Base-by-base conservation (phyloP, 2,888 invertebrate genomes). In the Leptogaster cylindrica region DNA sequence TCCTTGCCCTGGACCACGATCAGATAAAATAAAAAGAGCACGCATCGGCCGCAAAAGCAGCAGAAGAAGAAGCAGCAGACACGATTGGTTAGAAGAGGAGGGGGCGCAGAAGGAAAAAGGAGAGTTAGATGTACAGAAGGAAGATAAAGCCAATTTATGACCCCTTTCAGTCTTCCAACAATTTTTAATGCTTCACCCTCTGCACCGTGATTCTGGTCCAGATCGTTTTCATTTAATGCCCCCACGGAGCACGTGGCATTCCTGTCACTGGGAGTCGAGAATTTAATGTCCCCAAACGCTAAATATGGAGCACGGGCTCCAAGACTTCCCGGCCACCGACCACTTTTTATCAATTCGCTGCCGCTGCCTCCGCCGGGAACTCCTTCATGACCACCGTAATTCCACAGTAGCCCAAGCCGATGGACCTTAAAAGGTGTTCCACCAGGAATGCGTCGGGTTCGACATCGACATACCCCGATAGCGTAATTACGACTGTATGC, bases 71-170 rank as follows among this genome's bases (percentile, higher is more conserved):
- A 16, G 51, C 27, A 25, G 14, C 51, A 28, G 51, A 16, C 51
- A 51, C 51, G 25, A n/a, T 28, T 51, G 28, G 27, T 16, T n/a
- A n/a, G n/a, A 16, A n/a, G 25, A 25, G 25, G n/a, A 4, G n/a
- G 25, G 4, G 23, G 4, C 5, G 4, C 25, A 8, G 48, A 12
- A 25, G 48, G 25, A 48, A 25, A 16, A 14, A 41, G 8, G 20
- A 46, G 23, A 46, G n/a, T 23, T 36, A 36, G 46, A 50, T 50
- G 61, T 41, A 44, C 68, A 55, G 68, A 52, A 48, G 65, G 51
- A 50, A 69, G 69, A 69, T 69, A 69, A 69, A 66, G 41, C 63
- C 66, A 46, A 69, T 66, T 69, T 69, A 66, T 66, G 63, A 55
- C 61, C 39, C 68, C 61, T 68, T 68, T 68, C 61, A 61, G 61